phyloP scores from a whole-genome alignment of 2,888 invertebrate genomes.

The Cybosia mesomella region DNA sequence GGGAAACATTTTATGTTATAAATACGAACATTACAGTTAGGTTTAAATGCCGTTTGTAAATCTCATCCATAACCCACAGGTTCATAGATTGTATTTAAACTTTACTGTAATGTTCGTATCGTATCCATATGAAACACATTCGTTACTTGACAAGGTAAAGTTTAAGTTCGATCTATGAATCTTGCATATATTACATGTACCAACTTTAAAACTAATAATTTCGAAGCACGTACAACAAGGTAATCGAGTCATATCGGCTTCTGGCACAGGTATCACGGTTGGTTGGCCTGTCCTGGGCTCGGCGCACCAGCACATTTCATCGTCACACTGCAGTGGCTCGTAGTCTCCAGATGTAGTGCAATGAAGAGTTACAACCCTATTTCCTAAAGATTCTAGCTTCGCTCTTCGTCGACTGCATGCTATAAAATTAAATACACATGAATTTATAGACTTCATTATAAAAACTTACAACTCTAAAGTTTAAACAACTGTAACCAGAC shows the following conservation, averaged over 20 bases:
- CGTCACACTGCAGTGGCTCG: slow-evolving; percentile 89
- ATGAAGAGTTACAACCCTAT: slow-evolving; percentile 86
- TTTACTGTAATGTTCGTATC: too few relatives aligned
- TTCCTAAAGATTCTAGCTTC: slow-evolving; percentile 80
- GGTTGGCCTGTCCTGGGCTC: slow-evolving; percentile 88
- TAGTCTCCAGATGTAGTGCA: slow-evolving; percentile 89
- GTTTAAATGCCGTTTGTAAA: neutral
- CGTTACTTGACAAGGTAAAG: too few relatives aligned
- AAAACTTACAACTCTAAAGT: too few relatives aligned
- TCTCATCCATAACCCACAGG: too few relatives aligned
- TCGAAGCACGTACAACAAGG: slow-evolving; percentile 89
- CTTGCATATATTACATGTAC: neutral
- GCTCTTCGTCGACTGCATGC: slow-evolving; percentile 88
- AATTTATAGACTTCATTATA: neutral
- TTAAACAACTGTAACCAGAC: too few relatives aligned
- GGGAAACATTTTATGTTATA: too few relatives aligned
- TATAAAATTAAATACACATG: slow-evolving; percentile 50
- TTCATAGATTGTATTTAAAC: too few relatives aligned
- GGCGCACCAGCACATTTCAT: slow-evolving; percentile 90
- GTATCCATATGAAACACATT: too few relatives aligned
- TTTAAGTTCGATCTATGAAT: neutral
- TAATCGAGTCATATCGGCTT: slow-evolving; percentile 85
- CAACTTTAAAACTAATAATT: neutral
- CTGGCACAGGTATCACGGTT: slow-evolving; percentile 84
- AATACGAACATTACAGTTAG: too few relatives aligned